phyloP scores from a whole-genome alignment of 2,797 vertebrate species.

The Fringilla coelebs region DNA sequence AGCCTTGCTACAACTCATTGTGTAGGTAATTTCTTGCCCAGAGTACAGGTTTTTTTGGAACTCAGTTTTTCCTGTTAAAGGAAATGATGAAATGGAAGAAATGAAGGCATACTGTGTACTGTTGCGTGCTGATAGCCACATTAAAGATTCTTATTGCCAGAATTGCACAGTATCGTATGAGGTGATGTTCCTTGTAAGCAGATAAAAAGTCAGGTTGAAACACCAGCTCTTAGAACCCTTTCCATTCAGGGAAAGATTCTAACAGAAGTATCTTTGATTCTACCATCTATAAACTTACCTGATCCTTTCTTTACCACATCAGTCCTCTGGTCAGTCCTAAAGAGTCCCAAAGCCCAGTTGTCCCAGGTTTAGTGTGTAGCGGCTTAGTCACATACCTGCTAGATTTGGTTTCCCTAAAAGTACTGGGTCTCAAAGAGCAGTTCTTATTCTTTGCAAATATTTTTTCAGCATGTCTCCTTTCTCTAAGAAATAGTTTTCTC shows the following conservation, averaged over 20 bases:
- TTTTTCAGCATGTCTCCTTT: not conserved
- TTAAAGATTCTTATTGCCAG: conserved; percentile 13
- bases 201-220: not conserved
- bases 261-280: not conserved
- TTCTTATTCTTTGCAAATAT: not conserved
- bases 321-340: not conserved
- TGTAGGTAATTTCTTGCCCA: conserved; percentile 33
- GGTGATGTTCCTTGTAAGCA: not conserved
- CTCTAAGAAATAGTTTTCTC: not conserved
- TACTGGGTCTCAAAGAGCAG: not conserved
- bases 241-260: not conserved
- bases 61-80: conserved; percentile 39
- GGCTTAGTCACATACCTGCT: not conserved
- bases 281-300: not conserved
- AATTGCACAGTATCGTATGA: not conserved
- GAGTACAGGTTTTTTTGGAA: conserved; percentile 18
- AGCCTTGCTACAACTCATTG: not conserved
- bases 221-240: not conserved
- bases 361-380: not conserved
- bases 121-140: conserved; percentile 8
- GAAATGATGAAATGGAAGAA: conserved; percentile 60
- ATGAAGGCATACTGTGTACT: not conserved
- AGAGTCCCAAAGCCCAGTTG: not conserved
- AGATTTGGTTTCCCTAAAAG: not conserved
- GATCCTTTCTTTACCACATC: not conserved